Percentiles rank a stretch among this genome's conserved stretches.
phyloP scores from a whole-genome alignment of 2,888 invertebrate genomes.

The Nysson spinosus region DNA sequence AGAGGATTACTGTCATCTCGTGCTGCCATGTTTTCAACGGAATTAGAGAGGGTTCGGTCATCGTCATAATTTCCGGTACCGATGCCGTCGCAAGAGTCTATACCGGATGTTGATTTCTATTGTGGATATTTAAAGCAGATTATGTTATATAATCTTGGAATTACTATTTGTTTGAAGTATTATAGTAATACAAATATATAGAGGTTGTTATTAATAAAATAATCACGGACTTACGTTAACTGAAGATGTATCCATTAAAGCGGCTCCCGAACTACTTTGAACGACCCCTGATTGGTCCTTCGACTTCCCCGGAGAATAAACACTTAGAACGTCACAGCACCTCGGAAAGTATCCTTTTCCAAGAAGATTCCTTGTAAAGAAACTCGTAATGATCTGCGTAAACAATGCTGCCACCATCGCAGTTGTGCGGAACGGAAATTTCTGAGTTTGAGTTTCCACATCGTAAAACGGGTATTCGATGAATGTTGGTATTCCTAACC shows the following conservation, averaged over 20 bases:
- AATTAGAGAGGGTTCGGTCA: slow-evolving; percentile 32
- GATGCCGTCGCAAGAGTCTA: slow-evolving; percentile 53
- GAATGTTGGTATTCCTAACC: slow-evolving; percentile 79
- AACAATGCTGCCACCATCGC: slow-evolving; percentile 81
- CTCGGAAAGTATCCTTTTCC: slow-evolving; percentile 72
- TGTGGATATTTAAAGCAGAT: too few species aligned
- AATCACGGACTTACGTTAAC: slow-evolving; percentile 66
- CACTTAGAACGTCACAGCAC: slow-evolving; percentile 73
- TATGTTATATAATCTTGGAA: not conserved
- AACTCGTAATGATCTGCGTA: slow-evolving; percentile 79
- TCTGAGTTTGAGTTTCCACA: slow-evolving; percentile 77
- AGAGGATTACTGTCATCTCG: slow-evolving; percentile 18
- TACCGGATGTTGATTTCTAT: slow-evolving; percentile 57
- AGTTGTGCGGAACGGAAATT: slow-evolving; percentile 84
- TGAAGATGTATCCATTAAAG: slow-evolving; percentile 71
- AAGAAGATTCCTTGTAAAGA: slow-evolving; percentile 73
- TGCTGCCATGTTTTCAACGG: slow-evolving; percentile 34
- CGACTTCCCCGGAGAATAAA: slow-evolving; percentile 71
- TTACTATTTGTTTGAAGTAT: not conserved
- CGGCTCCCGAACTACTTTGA: slow-evolving; percentile 74
- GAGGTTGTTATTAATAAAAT: not conserved
- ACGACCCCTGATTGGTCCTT: slow-evolving; percentile 72
- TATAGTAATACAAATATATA: too few species aligned
- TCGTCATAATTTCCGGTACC: slow-evolving; percentile 45
- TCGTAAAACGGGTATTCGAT: slow-evolving; percentile 81